phyloP scores from a whole-genome alignment of 1,140 invertebrate species.

The Drosophila sulfurigaster region DNA sequence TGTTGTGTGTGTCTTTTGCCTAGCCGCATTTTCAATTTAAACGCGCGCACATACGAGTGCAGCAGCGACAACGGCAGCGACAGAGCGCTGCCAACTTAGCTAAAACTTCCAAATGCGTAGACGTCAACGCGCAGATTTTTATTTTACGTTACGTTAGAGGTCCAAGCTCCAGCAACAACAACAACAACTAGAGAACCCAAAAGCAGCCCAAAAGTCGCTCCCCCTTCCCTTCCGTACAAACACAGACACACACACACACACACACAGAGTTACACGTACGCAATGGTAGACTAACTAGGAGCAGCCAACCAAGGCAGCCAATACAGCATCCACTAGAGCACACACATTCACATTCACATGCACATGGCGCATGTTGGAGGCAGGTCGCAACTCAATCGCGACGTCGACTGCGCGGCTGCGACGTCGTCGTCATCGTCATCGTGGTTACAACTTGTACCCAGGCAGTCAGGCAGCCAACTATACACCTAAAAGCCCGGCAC shows the following conservation, averaged over 20 bases:
- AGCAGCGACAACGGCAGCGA: constrained; percentile 22
- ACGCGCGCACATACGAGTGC: constrained; percentile 47
- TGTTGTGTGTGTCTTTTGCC: constrained; percentile 27
- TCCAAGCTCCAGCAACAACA: constrained; percentile 43
- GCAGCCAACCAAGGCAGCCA: neutral
- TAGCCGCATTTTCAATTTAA: constrained; percentile 77
- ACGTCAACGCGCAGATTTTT: constrained; percentile 54
- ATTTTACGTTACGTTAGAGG: constrained; percentile 43
- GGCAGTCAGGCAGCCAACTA: neutral
- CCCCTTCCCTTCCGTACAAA: neutral
- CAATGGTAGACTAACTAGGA: too few relatives aligned
- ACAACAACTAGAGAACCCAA: neutral
- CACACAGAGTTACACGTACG: neutral
- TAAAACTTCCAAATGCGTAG: constrained; percentile 79
- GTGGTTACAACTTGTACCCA: constrained; percentile 58
- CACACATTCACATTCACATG: constrained; percentile 12
- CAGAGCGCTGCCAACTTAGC: constrained; percentile 64
- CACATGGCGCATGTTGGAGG: constrained; percentile 29
- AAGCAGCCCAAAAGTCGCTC: neutral
- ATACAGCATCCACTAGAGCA: neutral
- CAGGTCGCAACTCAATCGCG: constrained; percentile 52
- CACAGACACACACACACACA: neutral
- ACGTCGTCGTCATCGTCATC: constrained; percentile 38
- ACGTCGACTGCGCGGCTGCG: constrained; percentile 35
- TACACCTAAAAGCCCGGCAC: constrained; percentile 6